Conservation (phyloP, 2,113 vertebrate species). For the Urocynchramus pylzowi region DNA sequence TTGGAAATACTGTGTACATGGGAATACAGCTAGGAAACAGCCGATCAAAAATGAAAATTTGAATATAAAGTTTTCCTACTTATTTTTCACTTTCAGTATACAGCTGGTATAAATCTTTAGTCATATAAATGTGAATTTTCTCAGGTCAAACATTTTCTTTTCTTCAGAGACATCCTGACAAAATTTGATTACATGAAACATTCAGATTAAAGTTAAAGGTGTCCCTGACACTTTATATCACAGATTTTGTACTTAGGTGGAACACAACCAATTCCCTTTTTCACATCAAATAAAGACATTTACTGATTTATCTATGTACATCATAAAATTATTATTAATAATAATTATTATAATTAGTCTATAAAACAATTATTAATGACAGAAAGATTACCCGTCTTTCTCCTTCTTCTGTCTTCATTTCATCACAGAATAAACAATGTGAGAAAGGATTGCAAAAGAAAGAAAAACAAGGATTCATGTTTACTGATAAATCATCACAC, state of each 20-base stretch:
- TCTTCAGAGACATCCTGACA: not conserved
- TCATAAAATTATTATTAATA: not conserved
- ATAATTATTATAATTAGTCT: not conserved
- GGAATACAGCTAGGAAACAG: not conserved
- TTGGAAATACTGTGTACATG: not conserved
- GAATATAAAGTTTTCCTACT: not conserved
- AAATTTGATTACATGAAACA: not conserved
- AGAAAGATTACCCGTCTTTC: conserved; percentile 81
- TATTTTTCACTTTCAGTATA: not conserved
- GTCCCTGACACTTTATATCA: not conserved
- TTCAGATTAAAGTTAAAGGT: not conserved
- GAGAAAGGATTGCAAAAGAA: conserved; percentile 29
- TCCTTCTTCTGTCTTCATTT: conserved; percentile 82
- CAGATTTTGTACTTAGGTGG: not conserved
- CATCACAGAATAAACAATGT: not conserved
- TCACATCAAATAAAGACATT: not conserved
- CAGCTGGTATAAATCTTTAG: not conserved
- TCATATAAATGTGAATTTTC: not conserved
- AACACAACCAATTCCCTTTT: not conserved
- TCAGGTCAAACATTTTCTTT: not conserved
- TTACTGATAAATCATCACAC: not conserved
- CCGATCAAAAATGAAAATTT: not conserved
- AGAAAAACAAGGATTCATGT: conserved; percentile 8
- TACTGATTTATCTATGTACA: not conserved
- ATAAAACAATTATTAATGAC: not conserved